Evolutionary conservation across 2,888 invertebrate species (phyloP).

Genomic region (Xiphydria camelus): DNA sequence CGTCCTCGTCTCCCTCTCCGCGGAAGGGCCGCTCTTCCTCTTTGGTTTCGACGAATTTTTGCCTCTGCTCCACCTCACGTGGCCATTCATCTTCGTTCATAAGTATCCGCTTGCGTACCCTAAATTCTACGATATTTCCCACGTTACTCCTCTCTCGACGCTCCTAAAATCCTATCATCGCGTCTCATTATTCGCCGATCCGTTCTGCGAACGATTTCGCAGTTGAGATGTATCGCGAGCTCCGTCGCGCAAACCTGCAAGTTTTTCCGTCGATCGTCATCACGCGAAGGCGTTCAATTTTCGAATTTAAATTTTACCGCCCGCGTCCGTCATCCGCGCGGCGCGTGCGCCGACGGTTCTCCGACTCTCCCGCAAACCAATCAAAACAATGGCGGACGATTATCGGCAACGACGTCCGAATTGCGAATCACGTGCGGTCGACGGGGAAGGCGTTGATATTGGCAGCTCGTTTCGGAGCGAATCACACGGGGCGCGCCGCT

Average conservation of each 20-base stretch:
- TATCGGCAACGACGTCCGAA: conserved; percentile 20
- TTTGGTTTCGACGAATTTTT: conserved; percentile 14
- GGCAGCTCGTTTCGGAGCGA: conserved; percentile 2
- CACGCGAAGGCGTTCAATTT: no score
- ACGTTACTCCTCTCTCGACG: no score
- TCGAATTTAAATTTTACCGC: conserved; percentile 17
- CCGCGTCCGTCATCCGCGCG: neutral
- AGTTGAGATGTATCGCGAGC: no score
- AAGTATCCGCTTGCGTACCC: no score
- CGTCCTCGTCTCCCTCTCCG: conserved; percentile 17
- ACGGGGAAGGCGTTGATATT: conserved; percentile 8
- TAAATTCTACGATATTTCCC: no score
- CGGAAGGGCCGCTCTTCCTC: conserved; percentile 10
- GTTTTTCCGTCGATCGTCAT: no score
- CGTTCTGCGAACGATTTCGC: no score
- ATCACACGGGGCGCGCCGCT: neutral
- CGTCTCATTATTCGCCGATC: no score
- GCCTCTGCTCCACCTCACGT: conserved; percentile 21
- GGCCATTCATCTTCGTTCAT: conserved; percentile 26
- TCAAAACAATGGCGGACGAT: conserved; percentile 28
- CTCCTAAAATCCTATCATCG: no score
- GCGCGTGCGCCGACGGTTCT: conserved; percentile 10
- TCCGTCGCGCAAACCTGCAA: no score
- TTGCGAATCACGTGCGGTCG: conserved; percentile 25
- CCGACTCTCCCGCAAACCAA: conserved; percentile 15